Base-by-base conservation (phyloP, 2,797 vertebrate genomes). In the Ciconia nigra region DNA sequence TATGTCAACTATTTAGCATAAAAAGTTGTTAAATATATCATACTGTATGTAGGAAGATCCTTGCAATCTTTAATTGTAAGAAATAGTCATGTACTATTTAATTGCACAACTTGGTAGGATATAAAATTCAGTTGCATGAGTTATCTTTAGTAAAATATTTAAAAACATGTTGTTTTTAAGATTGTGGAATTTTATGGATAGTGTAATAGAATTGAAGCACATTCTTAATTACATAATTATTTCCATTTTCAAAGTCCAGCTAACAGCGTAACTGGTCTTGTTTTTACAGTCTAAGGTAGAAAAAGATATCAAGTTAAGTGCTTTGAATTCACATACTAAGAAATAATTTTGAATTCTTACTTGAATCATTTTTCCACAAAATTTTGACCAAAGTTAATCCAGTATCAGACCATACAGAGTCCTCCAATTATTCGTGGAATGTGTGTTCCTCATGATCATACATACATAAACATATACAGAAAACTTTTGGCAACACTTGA, bases 81-180 rank as follows among this genome's bases (percentile, higher is more conserved):
- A 96, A 97, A 98, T 97, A 97, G 91, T 95, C 90, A 44, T 96
- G 97, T 97, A 97, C 95, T 96, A 96, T 96, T 98, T 98, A 98
- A 98, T 98, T 98, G 96, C 96, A 96, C 96, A 97, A 97, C 96
- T 97, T 97, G 94, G 97, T 98, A 90, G 88, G 93, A 95, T 95
- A 98, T 98, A 98, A 98, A 98, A 97, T 97, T 97, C 78, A 57
- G 95, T 97, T 97, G 97, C 96, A 93, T 98, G 87, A 98, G 96
- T 98, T 98, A 98, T 98, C 97, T 96, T 97, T 97, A 97, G 96
- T 92, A 97, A 98, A 98, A 98, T 98, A 98, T 97, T 98, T 98
- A 98, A 98, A 98, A 98, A 98, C 95, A 84, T 80, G 95, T 97
- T 98, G 96, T 74, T 98, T 98, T 90, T 94, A 96, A 95, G 77